Conservation (phyloP, 35 echinoderm and acorn worm genomes). For the Acanthaster planci region DNA sequence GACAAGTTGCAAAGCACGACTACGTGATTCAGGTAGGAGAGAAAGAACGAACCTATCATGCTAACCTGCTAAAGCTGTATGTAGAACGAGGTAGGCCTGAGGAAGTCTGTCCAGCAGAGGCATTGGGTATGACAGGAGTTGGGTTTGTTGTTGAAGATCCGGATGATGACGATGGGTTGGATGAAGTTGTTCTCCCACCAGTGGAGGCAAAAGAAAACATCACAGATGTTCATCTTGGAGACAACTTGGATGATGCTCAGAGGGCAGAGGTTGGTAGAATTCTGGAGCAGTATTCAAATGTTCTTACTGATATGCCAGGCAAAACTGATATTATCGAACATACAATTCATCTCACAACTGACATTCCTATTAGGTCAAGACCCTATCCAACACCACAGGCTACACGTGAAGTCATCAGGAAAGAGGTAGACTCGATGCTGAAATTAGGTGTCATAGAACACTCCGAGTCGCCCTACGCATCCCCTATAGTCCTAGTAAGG, state of each 20-base stretch:
- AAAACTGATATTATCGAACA: slow-evolving; percentile 37
- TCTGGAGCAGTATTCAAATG: slow-evolving; percentile 22
- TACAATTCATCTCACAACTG: slow-evolving; percentile 16
- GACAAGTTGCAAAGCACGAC: slow-evolving; percentile 9
- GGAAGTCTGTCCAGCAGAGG: too few species aligned
- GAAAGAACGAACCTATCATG: neutral
- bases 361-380: slow-evolving; percentile 5
- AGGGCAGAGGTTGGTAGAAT: neutral
- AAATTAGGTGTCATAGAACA: slow-evolving; percentile 39
- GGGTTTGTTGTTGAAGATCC: too few species aligned
- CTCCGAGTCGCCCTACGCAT: slow-evolving; percentile 32
- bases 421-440: slow-evolving; percentile 54
- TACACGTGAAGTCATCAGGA: neutral
- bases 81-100: too few species aligned
- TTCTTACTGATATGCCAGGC: slow-evolving; percentile 60
- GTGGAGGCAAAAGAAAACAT: neutral
- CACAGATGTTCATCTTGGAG: neutral
- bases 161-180: neutral
- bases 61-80: slow-evolving; percentile 17
- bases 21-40: neutral
- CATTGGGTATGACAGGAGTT: too few species aligned
- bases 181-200: too few species aligned
- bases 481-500: too few species aligned
- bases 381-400: slow-evolving; percentile 51
- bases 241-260: neutral